Evolutionary conservation across 2,888 invertebrate species (phyloP), one percentile per base, ranked within the genome.

Genomic region (Prosopocoilus inquinatus): DNA sequence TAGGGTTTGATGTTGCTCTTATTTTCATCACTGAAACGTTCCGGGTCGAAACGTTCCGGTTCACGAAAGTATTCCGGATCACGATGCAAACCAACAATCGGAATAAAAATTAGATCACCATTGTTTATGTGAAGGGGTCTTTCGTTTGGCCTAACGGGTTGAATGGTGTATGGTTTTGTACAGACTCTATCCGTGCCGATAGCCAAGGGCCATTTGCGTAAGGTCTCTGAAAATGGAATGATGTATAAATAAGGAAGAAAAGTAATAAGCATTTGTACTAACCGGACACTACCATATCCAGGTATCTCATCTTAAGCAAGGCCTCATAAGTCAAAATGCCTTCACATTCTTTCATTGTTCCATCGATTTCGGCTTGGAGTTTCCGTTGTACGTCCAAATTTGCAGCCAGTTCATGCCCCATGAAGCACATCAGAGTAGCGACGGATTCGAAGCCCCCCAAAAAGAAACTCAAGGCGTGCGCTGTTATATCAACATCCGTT

Each of bases 241-340:
- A n/a, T 28, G 2, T 32, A 41, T 16, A 28, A 47, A 32, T 28
- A 28, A 28, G 3, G 3, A 28, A 28, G 20, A 28, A 3, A 5
- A 28, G 20, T 7, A 1, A 5, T 7, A 28, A 28, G 7, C 20
- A 28, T 1, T 1, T 28, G 20, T 28, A 46, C 54, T 64, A 64
- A 80, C 80, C 80, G 62, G 81, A 81, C 0, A 83, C 69, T 0
- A 84, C 81, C 82, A 82, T 82, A 48, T 84, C 84, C 75, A 84
- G 67, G 53, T 84, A 84, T 9, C 75, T 75, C 81, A 84, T 78
- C 13, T 74, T 76, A 54, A 78, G 76, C 1, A 84, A 71, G 1
- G 75, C 72, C n/a, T 79, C 81, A 57, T 81, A 84, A 45, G 75
- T 77, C 0, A 83, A 70, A 16, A 73, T 75, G 3, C 76, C 78